phyloP scores from a whole-genome alignment of 1,140 invertebrate species.

The Hirudo medicinalis region DNA sequence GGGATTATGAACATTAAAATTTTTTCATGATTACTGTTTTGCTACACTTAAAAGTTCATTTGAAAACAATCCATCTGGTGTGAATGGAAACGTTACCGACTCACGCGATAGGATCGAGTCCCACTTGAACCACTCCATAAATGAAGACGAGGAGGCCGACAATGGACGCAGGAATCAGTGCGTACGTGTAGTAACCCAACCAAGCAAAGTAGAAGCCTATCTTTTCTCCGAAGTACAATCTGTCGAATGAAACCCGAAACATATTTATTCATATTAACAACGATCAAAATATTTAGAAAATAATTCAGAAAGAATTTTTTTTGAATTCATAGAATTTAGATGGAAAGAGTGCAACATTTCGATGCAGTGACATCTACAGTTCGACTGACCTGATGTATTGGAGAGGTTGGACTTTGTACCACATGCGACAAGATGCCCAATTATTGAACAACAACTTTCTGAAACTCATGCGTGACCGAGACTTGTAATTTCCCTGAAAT shows the following conservation, averaged over 20 bases:
- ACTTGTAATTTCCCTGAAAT: constrained; percentile 33
- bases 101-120: constrained; percentile 69
- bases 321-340: not conserved
- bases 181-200: constrained; percentile 89
- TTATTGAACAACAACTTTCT: constrained; percentile 63
- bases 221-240: constrained; percentile 85
- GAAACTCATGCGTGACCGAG: constrained; percentile 20
- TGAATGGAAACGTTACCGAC: constrained; percentile 3
- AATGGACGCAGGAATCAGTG: constrained; percentile 55
- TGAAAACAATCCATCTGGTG: not conserved
- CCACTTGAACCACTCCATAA: constrained; percentile 64
- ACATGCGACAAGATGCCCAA: constrained; percentile 72
- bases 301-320: not conserved
- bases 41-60: not conserved
- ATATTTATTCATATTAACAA: not conserved
- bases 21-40: not conserved
- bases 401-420: constrained; percentile 78
- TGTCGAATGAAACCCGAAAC: constrained; percentile 18
- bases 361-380: not conserved
- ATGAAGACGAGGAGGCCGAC: constrained; percentile 48
- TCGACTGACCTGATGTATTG: constrained; percentile 55
- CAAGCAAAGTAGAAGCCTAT: constrained; percentile 91
- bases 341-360: not conserved
- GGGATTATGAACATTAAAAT: not conserved
- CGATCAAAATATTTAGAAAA: not conserved